phyloP scores from a whole-genome alignment of 2,113 vertebrate species.

The Neoarius graeffei region DNA sequence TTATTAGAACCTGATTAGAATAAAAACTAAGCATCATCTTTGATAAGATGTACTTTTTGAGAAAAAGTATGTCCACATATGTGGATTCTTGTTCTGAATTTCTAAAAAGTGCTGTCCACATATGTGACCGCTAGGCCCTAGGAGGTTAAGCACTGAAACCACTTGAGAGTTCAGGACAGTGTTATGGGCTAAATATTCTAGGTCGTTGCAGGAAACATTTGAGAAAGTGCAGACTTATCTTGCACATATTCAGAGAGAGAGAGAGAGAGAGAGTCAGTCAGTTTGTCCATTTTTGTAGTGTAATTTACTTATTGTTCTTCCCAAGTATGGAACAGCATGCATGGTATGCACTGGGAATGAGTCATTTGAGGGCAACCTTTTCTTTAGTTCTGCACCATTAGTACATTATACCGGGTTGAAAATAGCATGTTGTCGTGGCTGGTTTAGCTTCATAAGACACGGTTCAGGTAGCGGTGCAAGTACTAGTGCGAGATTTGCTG shows the following conservation, averaged over 20 bases:
- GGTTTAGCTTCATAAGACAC: conserved; percentile 26
- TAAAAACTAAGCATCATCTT: too few species aligned
- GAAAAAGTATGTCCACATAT: too few species aligned
- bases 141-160: neutral
- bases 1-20: too few species aligned
- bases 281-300: neutral
- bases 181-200: neutral
- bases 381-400: conserved; percentile 46
- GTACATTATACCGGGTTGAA: conserved; percentile 20
- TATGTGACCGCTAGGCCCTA: too few species aligned
- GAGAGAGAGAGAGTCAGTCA: neutral
- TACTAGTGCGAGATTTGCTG: neutral
- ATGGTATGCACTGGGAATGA: conserved; percentile 42
- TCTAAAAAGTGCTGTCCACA: too few species aligned
- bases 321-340: conserved; percentile 3
- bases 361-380: conserved; percentile 33
- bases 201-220: neutral
- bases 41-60: too few species aligned
- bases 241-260: neutral
- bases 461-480: conserved; percentile 29
- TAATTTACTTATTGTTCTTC: conserved; percentile 9
- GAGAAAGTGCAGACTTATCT: neutral
- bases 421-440: conserved; percentile 23
- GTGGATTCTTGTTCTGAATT: too few species aligned
- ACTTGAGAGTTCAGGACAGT: neutral